A percentile compares a stretch with the other conserved stretches of the same genome.
These are phyloP conservation scores for Boloria euphrosyne DNA, from an alignment of 2,888 invertebrate species.

Conservation along the genomic window DNA sequence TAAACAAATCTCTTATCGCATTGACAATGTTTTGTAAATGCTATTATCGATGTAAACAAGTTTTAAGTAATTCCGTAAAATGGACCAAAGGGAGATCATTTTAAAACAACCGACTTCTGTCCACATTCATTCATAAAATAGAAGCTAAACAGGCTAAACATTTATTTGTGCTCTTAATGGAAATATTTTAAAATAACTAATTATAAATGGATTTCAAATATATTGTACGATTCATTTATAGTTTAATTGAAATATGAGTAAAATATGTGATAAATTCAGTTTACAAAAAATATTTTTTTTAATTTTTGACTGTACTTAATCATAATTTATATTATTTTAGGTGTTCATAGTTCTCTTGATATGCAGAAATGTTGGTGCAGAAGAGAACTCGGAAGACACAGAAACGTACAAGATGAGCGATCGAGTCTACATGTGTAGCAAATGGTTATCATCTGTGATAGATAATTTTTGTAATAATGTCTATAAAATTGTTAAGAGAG, in stretches of 20 bases:
- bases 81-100: conserved; percentile 63
- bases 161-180: conserved; percentile 54
- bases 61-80: conserved; percentile 71
- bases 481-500: conserved; percentile 68
- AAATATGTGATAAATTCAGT: no score
- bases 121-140: conserved; percentile 65
- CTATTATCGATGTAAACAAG: conserved; percentile 67
- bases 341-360: conserved; percentile 55
- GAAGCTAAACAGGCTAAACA: conserved; percentile 55
- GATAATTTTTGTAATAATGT: conserved; percentile 64
- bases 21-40: conserved; percentile 70
- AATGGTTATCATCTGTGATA: conserved; percentile 62
- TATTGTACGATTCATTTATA: conserved; percentile 54
- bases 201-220: conserved; percentile 57
- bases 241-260: neutral
- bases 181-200: conserved; percentile 41
- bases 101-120: conserved; percentile 54
- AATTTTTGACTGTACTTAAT: no score
- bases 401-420: conserved; percentile 61
- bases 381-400: conserved; percentile 43
- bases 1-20: conserved; percentile 57
- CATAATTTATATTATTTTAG: conserved; percentile 51
- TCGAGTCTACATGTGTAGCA: conserved; percentile 61
- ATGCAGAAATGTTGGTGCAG: conserved; percentile 44
- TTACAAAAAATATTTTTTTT: no score